phyloP scores from a whole-genome alignment of 2,113 vertebrate genomes.

The Serilophus lunatus region DNA sequence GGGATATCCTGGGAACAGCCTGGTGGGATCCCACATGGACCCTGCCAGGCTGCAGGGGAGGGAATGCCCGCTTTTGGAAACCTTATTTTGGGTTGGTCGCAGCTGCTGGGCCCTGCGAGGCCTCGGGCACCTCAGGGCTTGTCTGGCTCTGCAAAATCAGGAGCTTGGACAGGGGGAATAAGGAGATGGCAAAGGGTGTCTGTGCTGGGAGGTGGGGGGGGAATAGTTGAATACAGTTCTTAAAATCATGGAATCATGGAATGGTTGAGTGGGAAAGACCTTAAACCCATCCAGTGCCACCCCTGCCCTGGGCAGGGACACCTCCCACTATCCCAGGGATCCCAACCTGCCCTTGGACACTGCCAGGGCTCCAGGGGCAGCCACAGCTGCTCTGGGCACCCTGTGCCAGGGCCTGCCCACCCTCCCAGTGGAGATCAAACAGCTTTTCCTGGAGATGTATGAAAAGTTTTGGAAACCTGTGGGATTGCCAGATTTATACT shows the following conservation, averaged over 20 bases:
- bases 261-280: background rate
- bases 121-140: background rate
- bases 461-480: background rate
- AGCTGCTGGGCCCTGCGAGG: background rate
- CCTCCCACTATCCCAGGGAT: background rate
- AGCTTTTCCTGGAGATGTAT: background rate
- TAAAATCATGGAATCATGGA: background rate
- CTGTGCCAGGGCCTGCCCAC: fast-evolving
- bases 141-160: background rate
- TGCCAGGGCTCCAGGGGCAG: background rate
- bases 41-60: background rate
- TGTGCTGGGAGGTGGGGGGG: background rate
- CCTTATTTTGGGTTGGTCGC: background rate
- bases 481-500: background rate
- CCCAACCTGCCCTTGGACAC: background rate
- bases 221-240: fast-evolving
- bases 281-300: background rate
- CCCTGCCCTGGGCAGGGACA: background rate
- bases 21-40: background rate
- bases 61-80: background rate
- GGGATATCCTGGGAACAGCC: background rate
- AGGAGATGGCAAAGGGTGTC: background rate
- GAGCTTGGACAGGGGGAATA: background rate
- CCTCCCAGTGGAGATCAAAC: background rate
- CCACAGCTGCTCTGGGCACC: background rate